Evolutionary conservation across 2,888 invertebrate species (phyloP), one percentile per base, ranked within the genome.

Genomic region (Pachymerium ferrugineum): DNA sequence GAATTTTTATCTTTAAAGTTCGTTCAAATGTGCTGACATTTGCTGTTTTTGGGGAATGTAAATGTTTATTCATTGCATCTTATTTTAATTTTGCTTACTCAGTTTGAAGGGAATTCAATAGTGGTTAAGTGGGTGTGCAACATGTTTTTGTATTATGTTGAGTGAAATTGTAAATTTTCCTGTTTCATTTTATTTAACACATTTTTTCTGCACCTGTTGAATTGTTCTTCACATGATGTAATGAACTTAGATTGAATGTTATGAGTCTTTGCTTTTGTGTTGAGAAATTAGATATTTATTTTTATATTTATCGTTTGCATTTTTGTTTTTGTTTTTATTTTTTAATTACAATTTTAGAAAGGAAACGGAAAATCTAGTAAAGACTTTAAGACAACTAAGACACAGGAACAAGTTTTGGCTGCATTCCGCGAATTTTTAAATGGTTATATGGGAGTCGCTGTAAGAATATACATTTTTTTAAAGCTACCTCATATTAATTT

Each of bases 331-430:
- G 54, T 42, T 33, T 35, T 10, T 38, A 68, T 72, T 19, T 22
- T 19, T 6, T 16, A 12, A 38, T 22, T 19, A 28, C 22, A 14
- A 69, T 73, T 70, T 80, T 80, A 81, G 82, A 91, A 91, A 80
- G 89, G 90, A 76, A 93, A 94, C 80, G 95, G 94, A 38, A 91
- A 90, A 75, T 94, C 94, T 77, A 91, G 92, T 77, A 96, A 94
- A 86, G 95, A 97, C 84, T 96, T 95, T 83, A 97, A 97, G 84
- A 95, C 93, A 14, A 95, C 94, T 25, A 92, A 93, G 84, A 89
- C 90, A 42, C 88, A 89, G 79, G 91, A 92, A 75, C 84, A 87
- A 81, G 86, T 97, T 68, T 87, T 88, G 79, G 88, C 89, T 78
- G 91, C 92, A 14, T 89, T 97, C 79, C 87, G 85, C 79, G 90